Evolutionary conservation across 2,113 vertebrate species (phyloP).

Genomic region (Nerophis lumbriciformis): DNA sequence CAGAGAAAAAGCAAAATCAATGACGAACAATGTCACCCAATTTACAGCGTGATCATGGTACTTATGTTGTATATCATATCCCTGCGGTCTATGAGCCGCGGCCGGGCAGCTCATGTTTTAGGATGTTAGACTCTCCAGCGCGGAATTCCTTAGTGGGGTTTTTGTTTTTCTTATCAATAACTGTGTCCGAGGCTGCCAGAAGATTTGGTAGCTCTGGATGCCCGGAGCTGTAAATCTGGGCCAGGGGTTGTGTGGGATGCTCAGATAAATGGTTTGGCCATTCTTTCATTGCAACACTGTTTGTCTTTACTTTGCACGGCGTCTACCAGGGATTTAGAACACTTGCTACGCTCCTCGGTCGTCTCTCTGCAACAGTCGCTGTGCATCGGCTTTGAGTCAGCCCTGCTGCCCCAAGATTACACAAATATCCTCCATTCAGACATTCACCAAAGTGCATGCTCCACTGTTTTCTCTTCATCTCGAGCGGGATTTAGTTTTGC

Average conservation of each 20-base stretch:
- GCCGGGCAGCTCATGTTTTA: slow-evolving; percentile 35
- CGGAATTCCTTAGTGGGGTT: slow-evolving; percentile 54
- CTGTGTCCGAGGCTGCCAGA: slow-evolving; percentile 50
- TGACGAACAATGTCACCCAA: slow-evolving; percentile 29
- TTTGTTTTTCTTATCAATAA: slow-evolving; percentile 59
- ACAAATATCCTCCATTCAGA: slow-evolving; percentile 54
- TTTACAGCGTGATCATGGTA: slow-evolving; percentile 41
- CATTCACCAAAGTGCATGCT: slow-evolving; percentile 40
- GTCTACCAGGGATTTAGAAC: slow-evolving; percentile 61
- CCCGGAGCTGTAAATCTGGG: slow-evolving; percentile 66
- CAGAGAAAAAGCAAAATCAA: slow-evolving; percentile 34
- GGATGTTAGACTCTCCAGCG: slow-evolving; percentile 29
- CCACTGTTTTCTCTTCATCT: slow-evolving; percentile 52
- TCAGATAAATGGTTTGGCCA: slow-evolving; percentile 68
- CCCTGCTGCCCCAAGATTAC: slow-evolving; percentile 60
- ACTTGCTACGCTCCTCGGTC: slow-evolving; percentile 66
- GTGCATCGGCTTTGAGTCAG: slow-evolving; percentile 55
- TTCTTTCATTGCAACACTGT: slow-evolving; percentile 66
- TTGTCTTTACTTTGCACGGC: slow-evolving; percentile 67
- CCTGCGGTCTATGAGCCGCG: slow-evolving; percentile 10
- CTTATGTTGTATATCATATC: slow-evolving; percentile 24
- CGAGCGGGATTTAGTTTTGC: slow-evolving; percentile 28
- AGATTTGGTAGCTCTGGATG: slow-evolving; percentile 66
- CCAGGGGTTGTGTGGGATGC: slow-evolving; percentile 69
- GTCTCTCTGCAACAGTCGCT: slow-evolving; percentile 51